These are phyloP conservation scores for Apocrypta bakeri DNA, from an alignment of 1,140 invertebrate genomes.

Conservation along the genomic window DNA sequence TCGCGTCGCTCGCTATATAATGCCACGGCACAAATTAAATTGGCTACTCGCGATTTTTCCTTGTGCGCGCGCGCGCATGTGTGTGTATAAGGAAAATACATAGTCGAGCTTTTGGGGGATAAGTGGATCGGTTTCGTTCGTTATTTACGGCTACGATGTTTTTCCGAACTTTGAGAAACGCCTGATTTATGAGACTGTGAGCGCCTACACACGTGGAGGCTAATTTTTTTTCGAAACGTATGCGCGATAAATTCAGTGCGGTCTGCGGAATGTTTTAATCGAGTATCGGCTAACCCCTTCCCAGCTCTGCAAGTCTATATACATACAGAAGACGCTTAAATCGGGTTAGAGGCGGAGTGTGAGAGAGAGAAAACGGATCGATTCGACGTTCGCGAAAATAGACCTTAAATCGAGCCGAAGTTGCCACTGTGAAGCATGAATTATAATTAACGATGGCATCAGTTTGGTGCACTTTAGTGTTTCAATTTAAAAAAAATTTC, in stretches of 20 bases:
- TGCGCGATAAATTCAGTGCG: background rate
- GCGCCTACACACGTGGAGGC: background rate
- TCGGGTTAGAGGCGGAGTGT: background rate
- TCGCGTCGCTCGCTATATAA: background rate
- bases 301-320: background rate
- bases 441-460: background rate
- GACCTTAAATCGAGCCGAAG: conserved; percentile 21
- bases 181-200: background rate
- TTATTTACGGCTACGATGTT: conserved; percentile 28
- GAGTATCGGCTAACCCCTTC: background rate
- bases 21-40: conserved; percentile 36
- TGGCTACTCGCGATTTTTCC: conserved; percentile 32
- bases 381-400: conserved; percentile 1
- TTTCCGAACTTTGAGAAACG: background rate
- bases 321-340: conserved; percentile 17
- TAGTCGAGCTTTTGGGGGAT: background rate
- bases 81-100: background rate
- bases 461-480: background rate
- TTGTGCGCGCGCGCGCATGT: background rate
- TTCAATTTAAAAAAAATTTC: background rate
- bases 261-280: conserved; percentile 14
- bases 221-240: background rate
- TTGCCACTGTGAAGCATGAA: background rate
- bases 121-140: conserved; percentile 30
- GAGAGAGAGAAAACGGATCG: conserved; percentile 1